These are phyloP conservation scores for Pyxicephalus adspersus DNA, from an alignment of 2,113 vertebrate genomes.

Conservation along the genomic window DNA sequence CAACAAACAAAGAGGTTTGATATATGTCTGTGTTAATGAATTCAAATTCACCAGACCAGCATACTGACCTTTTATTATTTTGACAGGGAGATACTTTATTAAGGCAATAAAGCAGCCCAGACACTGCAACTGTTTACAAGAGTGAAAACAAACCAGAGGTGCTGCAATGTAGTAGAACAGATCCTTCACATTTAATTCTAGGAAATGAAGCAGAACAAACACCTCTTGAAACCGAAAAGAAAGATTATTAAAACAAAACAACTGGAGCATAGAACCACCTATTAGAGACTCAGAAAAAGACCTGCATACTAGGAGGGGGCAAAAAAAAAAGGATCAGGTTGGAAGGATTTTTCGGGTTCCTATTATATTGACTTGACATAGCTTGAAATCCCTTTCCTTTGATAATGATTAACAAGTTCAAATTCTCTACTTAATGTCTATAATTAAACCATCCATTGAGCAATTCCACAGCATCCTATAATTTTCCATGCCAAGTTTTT, in stretches of 20 bases:
- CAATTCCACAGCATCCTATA: conserved; percentile 49
- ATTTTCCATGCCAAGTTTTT: conserved; percentile 49
- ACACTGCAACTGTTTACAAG: too few species aligned
- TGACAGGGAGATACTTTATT: too few species aligned
- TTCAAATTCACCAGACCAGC: too few species aligned
- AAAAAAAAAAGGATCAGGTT: background rate
- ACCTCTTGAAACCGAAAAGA: background rate
- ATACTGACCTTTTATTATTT: too few species aligned
- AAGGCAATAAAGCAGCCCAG: too few species aligned
- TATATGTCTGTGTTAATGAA: too few species aligned
- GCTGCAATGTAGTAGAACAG: background rate
- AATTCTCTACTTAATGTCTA: conserved; percentile 47
- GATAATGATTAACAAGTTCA: conserved; percentile 54
- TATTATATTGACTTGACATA: conserved; percentile 30
- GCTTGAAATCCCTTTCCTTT: conserved; percentile 42
- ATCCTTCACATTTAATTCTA: background rate
- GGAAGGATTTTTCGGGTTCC: conserved; percentile 4
- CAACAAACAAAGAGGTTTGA: too few species aligned
- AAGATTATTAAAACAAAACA: background rate
- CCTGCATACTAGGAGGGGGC: background rate
- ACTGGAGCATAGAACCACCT: background rate
- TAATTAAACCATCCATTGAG: conserved; percentile 51
- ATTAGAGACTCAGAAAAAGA: background rate
- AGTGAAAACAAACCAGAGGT: background rate
- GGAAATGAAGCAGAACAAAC: background rate